Evolutionary conservation across 2,888 invertebrate genomes (phyloP).

Genomic region (Nudaria mundana): DNA sequence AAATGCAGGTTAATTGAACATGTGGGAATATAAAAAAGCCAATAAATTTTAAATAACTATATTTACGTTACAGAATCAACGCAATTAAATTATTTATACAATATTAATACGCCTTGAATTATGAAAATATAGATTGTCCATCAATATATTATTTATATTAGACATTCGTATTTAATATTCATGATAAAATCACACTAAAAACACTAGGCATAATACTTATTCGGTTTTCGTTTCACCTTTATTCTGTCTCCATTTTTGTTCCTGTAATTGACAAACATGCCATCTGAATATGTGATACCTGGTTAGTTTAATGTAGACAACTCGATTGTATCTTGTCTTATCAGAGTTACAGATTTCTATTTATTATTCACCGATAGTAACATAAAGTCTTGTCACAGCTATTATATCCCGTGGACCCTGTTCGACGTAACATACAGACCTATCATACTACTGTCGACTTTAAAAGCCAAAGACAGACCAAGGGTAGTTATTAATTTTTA

Average conservation of each 20-base stretch:
- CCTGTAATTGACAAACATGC: slow-evolving; percentile 63
- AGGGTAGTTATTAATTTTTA: no score
- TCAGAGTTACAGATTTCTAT: no score
- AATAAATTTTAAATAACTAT: slow-evolving; percentile 48
- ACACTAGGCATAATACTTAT: slow-evolving; percentile 35
- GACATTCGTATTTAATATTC: slow-evolving; percentile 25
- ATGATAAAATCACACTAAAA: slow-evolving; percentile 25
- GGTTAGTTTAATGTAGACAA: not conserved
- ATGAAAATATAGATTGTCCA: slow-evolving; percentile 53
- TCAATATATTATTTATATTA: slow-evolving; percentile 28
- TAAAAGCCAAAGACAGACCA: no score
- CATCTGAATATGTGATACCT: no score
- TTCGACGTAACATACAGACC: no score
- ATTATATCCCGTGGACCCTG: no score
- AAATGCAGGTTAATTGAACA: not conserved
- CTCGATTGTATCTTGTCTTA: not conserved
- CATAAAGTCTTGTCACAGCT: no score
- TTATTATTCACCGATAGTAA: no score
- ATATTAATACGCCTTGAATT: slow-evolving; percentile 46
- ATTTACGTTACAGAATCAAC: slow-evolving; percentile 59
- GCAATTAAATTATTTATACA: slow-evolving; percentile 41
- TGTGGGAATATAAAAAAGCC: slow-evolving; percentile 28
- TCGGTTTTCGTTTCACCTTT: slow-evolving; percentile 68
- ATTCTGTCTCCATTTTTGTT: slow-evolving; percentile 76
- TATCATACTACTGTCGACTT: no score